phyloP scores from a whole-genome alignment of 1,140 invertebrate genomes.

The Zaprionus camerounensis region DNA sequence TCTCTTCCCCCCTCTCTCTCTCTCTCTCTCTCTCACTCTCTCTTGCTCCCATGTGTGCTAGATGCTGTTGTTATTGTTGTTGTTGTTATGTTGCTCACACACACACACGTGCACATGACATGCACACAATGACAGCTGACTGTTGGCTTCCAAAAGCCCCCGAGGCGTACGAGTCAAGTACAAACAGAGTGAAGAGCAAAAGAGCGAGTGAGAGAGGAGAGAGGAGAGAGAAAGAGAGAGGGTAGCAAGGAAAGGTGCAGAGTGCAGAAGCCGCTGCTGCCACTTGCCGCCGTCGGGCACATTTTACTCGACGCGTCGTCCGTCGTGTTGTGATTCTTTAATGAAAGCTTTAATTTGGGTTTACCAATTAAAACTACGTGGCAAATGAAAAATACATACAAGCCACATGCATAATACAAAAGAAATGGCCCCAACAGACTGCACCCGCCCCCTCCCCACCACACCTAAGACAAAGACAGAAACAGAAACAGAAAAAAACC shows the following conservation, averaged over 20 bases:
- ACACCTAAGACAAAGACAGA: not conserved
- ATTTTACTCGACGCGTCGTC: constrained; percentile 36
- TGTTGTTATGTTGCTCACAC: constrained; percentile 47
- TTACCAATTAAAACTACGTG: constrained; percentile 82
- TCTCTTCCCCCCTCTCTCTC: constrained; percentile 9
- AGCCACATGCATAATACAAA: constrained; percentile 40
- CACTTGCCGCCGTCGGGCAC: constrained; percentile 37
- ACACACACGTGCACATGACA: constrained; percentile 72
- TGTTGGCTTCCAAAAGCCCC: constrained; percentile 80
- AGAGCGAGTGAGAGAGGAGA: constrained; percentile 13
- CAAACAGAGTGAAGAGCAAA: constrained; percentile 51
- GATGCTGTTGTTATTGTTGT: constrained; percentile 54
- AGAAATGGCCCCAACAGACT: constrained; percentile 21
- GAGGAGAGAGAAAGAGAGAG: constrained; percentile 16
- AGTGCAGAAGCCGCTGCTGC: constrained; percentile 15
- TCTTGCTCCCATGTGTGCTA: constrained; percentile 56
- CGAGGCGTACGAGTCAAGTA: constrained; percentile 68
- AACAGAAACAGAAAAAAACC: not conserved
- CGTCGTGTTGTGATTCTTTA: constrained; percentile 76
- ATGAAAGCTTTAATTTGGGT: constrained; percentile 82
- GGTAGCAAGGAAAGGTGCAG: not conserved
- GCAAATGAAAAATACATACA: constrained; percentile 78
- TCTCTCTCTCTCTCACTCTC: constrained; percentile 25
- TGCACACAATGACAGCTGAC: constrained; percentile 81
- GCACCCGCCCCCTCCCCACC: too few species aligned